phyloP scores from a whole-genome alignment of 2,797 vertebrate genomes.

The Protonibea diacanthus region DNA sequence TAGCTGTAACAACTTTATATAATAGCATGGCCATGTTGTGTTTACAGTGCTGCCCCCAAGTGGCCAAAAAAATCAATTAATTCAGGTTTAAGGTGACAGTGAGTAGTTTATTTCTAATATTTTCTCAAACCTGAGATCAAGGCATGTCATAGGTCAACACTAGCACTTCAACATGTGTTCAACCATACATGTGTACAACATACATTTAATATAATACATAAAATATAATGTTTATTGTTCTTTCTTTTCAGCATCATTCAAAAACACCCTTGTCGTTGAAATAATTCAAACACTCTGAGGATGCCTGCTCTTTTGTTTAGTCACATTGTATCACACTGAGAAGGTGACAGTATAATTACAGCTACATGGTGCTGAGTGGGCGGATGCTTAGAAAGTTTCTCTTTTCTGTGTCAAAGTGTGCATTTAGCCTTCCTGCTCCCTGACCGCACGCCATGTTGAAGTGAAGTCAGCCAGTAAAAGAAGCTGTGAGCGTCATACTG shows the following conservation, averaged over 20 bases:
- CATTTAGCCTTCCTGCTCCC: constrained; percentile 24
- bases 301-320: constrained; percentile 43
- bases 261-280: neutral
- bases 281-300: constrained; percentile 1
- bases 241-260: neutral
- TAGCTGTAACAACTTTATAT: no score
- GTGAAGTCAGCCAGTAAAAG: constrained; percentile 2
- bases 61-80: no score
- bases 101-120: no score
- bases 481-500: constrained; percentile 23
- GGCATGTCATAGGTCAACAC: no score
- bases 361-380: constrained; percentile 54
- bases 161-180: neutral
- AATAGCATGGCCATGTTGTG: no score
- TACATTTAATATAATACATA: no score
- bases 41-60: no score
- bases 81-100: no score
- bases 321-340: constrained; percentile 60
- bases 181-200: neutral
- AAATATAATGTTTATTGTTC: neutral
- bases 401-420: constrained; percentile 30
- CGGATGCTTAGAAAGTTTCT: constrained; percentile 34
- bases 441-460: constrained; percentile 7
- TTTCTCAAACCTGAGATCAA: no score
- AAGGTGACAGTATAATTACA: constrained; percentile 76